These are phyloP conservation scores for Pelecanoides urinatrix DNA, from an alignment of 2,113 vertebrate species.

Conservation along the genomic window DNA sequence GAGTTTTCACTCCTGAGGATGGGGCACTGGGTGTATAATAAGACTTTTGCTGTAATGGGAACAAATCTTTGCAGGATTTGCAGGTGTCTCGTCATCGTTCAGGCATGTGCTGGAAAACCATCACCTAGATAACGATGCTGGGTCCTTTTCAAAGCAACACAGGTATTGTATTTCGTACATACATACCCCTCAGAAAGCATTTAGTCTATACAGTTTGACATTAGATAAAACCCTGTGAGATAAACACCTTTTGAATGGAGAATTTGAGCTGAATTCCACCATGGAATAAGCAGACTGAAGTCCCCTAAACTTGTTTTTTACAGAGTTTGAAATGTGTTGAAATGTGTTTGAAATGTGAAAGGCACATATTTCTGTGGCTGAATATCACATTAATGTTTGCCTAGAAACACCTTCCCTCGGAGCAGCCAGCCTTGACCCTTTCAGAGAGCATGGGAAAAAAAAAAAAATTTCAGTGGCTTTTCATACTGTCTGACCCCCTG, in stretches of 20 bases:
- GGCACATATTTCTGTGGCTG: not conserved
- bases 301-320: not conserved
- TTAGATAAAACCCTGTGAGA: not conserved
- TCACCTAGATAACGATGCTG: not conserved
- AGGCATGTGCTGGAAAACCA: not conserved
- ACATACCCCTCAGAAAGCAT: fast-evolving
- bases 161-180: not conserved
- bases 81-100: not conserved
- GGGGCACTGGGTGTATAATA: not conserved
- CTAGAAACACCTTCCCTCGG: constrained; percentile 11
- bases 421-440: constrained; percentile 5
- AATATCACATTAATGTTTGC: not conserved
- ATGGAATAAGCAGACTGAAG: not conserved
- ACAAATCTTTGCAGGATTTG: not conserved
- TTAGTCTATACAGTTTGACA: not conserved
- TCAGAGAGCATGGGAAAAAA: too few relatives aligned
- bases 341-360: not conserved
- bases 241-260: not conserved
- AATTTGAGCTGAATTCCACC: not conserved
- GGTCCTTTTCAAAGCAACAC: not conserved
- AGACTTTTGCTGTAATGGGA: not conserved
- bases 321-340: not conserved
- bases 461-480: not conserved
- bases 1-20: not conserved
- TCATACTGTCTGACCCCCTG: not conserved